Evolutionary conservation across 2,113 vertebrate species (phyloP).

Genomic region (Camelus dromedarius): DNA sequence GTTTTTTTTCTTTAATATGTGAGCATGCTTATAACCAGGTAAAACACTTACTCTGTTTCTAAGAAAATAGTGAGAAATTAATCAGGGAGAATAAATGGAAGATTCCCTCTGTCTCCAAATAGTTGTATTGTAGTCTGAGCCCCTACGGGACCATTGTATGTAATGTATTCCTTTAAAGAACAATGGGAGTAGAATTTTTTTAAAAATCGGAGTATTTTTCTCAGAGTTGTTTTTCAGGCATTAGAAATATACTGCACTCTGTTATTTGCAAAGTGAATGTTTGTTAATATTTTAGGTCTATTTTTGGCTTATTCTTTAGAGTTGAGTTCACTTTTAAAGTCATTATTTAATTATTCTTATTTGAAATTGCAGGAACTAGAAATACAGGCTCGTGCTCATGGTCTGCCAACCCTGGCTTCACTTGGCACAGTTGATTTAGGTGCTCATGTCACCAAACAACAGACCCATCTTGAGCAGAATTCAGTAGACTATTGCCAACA

Average conservation of each 20-base stretch:
- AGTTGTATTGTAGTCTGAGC: not conserved
- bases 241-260: not conserved
- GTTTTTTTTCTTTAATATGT: conserved; percentile 33
- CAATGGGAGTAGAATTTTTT: not conserved
- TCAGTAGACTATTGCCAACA: conserved; percentile 91
- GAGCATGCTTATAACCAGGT: conserved; percentile 30
- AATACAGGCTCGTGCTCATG: conserved; percentile 96
- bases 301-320: conserved; percentile 28
- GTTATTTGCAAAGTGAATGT: conserved; percentile 4
- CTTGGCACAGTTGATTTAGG: conserved; percentile 89
- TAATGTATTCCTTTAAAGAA: not conserved
- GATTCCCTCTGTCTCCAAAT: not conserved
- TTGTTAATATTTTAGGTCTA: not conserved
- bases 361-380: conserved; percentile 93
- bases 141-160: not conserved
- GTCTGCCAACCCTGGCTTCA: conserved; percentile 92
- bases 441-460: conserved; percentile 91
- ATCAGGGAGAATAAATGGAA: conserved; percentile 16
- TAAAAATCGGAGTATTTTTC: not conserved
- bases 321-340: not conserved
- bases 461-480: conserved; percentile 91
- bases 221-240: conserved; percentile 14
- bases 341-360: conserved; percentile 60
- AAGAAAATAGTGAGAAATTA: conserved; percentile 54
- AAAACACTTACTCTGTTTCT: conserved; percentile 51